Evolutionary conservation across 2,888 invertebrate species (phyloP).

Genomic region (Agrotis puta): DNA sequence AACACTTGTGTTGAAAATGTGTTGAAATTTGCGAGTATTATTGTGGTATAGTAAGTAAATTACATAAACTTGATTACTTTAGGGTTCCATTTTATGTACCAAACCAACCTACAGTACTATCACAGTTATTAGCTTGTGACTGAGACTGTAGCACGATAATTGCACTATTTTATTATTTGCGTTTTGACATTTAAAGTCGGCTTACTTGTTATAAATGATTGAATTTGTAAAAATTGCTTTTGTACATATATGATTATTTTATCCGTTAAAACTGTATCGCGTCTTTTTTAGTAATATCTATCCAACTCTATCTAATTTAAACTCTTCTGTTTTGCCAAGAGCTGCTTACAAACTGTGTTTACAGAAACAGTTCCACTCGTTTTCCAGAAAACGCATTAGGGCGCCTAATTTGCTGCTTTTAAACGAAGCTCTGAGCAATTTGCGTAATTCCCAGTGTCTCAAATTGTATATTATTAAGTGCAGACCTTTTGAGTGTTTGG

Average conservation of each 20-base stretch:
- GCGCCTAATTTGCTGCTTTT: slow-evolving; percentile 49
- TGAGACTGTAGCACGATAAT: no score
- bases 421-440: slow-evolving; percentile 41
- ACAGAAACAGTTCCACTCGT: slow-evolving; percentile 23
- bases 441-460: slow-evolving; percentile 51
- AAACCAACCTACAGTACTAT: no score
- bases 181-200: no score
- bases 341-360: neutral
- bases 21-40: no score
- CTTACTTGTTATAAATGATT: no score
- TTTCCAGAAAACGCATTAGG: slow-evolving; percentile 50
- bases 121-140: no score
- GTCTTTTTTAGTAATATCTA: no score
- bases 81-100: neutral
- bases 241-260: no score
- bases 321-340: neutral
- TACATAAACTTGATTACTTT: neutral
- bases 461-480: slow-evolving; percentile 55
- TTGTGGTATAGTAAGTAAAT: neutral
- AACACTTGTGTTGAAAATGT: no score
- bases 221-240: no score
- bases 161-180: no score
- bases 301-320: neutral
- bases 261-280: no score
- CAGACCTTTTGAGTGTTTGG: slow-evolving; percentile 33